Evolutionary conservation across 2,888 invertebrate genomes (phyloP).

Genomic region (Tenthredo scrophulariae): DNA sequence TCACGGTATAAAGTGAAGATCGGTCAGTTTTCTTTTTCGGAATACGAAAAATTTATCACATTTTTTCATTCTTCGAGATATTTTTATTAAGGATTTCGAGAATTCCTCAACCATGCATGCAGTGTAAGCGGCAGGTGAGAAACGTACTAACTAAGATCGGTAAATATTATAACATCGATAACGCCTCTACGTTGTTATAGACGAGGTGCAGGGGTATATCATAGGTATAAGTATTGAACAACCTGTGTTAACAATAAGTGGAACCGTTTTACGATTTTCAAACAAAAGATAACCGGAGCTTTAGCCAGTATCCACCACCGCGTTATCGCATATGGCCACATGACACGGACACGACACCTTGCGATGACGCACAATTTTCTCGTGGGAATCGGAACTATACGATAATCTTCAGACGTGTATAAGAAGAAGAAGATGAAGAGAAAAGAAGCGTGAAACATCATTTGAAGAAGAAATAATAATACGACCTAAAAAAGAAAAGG

Average conservation of each 20-base stretch:
- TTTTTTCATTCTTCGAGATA: background rate
- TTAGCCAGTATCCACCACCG: background rate
- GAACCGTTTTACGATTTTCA: slow-evolving; percentile 66
- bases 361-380: background rate
- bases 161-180: slow-evolving; percentile 50
- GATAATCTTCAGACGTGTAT: background rate
- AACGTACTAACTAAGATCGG: background rate
- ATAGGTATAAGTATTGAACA: background rate
- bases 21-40: background rate
- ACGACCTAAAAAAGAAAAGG: background rate
- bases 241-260: slow-evolving; percentile 28
- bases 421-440: no score
- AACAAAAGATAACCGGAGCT: slow-evolving; percentile 59
- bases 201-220: background rate
- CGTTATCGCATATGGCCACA: slow-evolving; percentile 35
- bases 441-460: slow-evolving; percentile 26
- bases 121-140: background rate
- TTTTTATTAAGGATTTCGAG: background rate
- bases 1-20: background rate
- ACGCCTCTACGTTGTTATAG: background rate
- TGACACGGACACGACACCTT: background rate
- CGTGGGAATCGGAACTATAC: background rate
- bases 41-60: background rate
- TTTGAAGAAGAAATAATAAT: slow-evolving; percentile 16
- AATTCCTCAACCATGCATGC: background rate